Evolutionary conservation across 2,888 invertebrate species (phyloP).

Genomic region (Elegia similella): DNA sequence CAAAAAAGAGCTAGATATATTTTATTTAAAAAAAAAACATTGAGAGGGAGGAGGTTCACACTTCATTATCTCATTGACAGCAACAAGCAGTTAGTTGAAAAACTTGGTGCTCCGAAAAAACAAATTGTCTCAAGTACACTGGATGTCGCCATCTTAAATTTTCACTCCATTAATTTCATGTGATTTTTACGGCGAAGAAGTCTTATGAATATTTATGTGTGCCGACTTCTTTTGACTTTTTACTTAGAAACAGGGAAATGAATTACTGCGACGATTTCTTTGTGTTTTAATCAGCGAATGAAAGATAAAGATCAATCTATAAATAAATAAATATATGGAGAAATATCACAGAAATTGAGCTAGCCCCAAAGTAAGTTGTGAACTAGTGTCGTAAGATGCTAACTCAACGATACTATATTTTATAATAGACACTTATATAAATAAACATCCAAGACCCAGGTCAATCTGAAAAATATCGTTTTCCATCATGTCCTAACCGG

Average conservation of each 20-base stretch:
- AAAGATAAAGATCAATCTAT: neutral
- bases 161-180: conserved; percentile 14
- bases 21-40: no score
- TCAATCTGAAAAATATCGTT: no score
- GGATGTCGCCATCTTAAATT: conserved; percentile 3
- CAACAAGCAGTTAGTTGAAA: neutral
- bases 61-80: neutral
- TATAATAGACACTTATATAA: no score
- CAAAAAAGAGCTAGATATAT: no score
- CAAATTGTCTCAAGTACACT: neutral
- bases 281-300: neutral
- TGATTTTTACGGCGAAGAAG: neutral
- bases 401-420: no score
- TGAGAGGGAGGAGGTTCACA: no score
- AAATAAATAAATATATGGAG: no score
- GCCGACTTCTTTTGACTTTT: conserved; percentile 1
- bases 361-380: no score
- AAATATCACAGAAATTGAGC: no score
- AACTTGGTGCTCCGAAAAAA: neutral
- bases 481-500: no score
- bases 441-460: no score
- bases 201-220: conserved; percentile 5
- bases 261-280: neutral
- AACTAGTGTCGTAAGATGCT: no score
- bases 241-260: neutral